Base-by-base conservation (phyloP, 2,113 vertebrate genomes). In the Axis porcinus region DNA sequence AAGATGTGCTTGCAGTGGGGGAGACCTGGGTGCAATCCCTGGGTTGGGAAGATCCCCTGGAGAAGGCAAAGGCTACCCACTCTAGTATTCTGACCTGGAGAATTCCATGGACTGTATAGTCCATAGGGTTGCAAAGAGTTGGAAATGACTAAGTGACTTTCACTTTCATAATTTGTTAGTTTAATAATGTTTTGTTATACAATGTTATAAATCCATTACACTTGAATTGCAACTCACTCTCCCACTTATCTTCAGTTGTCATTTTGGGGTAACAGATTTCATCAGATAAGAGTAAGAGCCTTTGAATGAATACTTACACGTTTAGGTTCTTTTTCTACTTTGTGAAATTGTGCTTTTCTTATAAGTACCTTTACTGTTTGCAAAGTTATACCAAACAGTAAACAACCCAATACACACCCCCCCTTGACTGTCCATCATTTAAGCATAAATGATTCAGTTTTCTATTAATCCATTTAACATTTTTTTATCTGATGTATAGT, bases 181-280 rank as follows among this genome's bases (percentile, higher is more conserved):
- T 86, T n/a, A 50, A 13, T 74, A 60, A 45, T 67, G 57, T 45
- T 94, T 83, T 23, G 36, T 78, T 86, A 89, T 76, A 50, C 89
- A 27, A 33, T 54, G 43, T 67, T 87, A 19, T 33, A 78, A 57
- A 40, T 55, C 60, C 50, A 5, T 64, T 43, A 86, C 2, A 92
- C 5, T 27, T 83, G n/a, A 79, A 50, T 94, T 70, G 10, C n/a
- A 94, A 60, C 43, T 67, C 23, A 64, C 50, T 60, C 30, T n/a
- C 30, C n/a, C 21, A 36, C 62, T 92, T 86, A 23, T 60, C 6
- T 93, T 82, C 87, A 85, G 11, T 91, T 76, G 14, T 83, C 10
- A 57, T 62, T 86, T 94, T 43, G 36, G 67, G 13, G n/a, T 57
- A 23, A 91, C n/a, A 91, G 21, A 81, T 85, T 97, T 92, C 92